Evolutionary conservation across 2,113 vertebrate species (phyloP).

Genomic region (Sinocyclocheilus rhinocerous): DNA sequence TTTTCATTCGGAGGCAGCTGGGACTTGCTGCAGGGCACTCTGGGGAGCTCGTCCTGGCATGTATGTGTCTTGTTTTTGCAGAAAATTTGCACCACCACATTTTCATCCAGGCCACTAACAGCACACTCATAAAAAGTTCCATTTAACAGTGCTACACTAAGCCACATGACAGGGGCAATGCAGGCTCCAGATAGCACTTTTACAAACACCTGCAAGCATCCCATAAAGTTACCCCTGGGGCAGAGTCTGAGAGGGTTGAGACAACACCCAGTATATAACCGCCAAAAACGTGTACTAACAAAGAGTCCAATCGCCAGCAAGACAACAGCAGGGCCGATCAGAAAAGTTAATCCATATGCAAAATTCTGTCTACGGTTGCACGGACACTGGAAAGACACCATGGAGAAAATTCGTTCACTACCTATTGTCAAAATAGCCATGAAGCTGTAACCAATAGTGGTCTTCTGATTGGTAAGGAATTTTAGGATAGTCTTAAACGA

Average conservation of each 20-base stretch:
- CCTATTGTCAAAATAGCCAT: slow-evolving; percentile 90
- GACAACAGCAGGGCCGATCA: slow-evolving; percentile 86
- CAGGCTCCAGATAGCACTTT: slow-evolving; percentile 71
- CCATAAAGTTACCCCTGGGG: slow-evolving; percentile 66
- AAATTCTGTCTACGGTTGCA: slow-evolving; percentile 84
- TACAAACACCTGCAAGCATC: slow-evolving; percentile 60
- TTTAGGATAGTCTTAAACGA: slow-evolving; percentile 80
- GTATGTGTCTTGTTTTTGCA: slow-evolving; percentile 79
- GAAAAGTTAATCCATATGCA: slow-evolving; percentile 83
- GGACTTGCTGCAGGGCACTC: slow-evolving; percentile 81
- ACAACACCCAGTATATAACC: slow-evolving; percentile 90
- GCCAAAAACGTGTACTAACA: slow-evolving; percentile 82
- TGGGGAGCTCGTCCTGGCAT: slow-evolving; percentile 80
- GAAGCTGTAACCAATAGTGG: slow-evolving; percentile 90
- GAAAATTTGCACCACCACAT: slow-evolving; percentile 72
- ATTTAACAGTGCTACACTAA: slow-evolving; percentile 89
- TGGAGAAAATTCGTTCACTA: slow-evolving; percentile 85
- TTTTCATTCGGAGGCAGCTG: slow-evolving; percentile 72
- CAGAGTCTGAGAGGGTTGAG: slow-evolving; percentile 73
- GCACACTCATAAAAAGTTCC: slow-evolving; percentile 93
- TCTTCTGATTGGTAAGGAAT: slow-evolving; percentile 84
- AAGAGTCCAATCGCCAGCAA: slow-evolving; percentile 85
- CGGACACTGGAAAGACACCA: slow-evolving; percentile 92
- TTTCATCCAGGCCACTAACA: slow-evolving; percentile 82
- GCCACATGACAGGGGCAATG: slow-evolving; percentile 90